Base-by-base conservation (phyloP, 2,888 invertebrate genomes). In the Perithous albicinctus region DNA sequence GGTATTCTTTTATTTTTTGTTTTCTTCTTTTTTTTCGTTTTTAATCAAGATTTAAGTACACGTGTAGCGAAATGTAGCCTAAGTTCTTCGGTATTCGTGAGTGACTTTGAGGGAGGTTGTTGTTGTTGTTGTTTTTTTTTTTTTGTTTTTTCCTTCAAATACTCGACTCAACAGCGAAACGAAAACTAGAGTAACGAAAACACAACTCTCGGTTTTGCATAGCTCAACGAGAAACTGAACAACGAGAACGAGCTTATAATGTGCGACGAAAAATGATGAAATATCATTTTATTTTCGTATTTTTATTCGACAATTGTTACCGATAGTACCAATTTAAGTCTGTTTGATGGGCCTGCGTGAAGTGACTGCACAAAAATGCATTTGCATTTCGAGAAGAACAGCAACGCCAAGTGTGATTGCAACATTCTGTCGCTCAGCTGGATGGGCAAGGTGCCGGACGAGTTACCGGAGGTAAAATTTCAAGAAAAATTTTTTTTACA, bases 371-470 rank as follows among this genome's bases (percentile, higher is more conserved):
- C 85, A 83, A 89, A 85, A 86, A 99, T 99, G 99, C 98, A 98
- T 96, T 95, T 99, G 91, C 98, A 98, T 94, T 98, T 98, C 93
- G 99, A 99, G 93, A 96, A 97, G 91, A 98, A 97, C 93, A 95
- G 96, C 88, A 98, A 97, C 93, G 97, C 98, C 88, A 97, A 97
- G 94, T 98, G 98, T 94, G 99, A 99, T 94, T 98, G 98, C 94
- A 96, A 97, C 89, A 97, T 99, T 92, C 94, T 98, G 90, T 97
- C 98, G 88, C 95, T 99, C 92, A 98, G 98, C 90, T 99, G 99
- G 99, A 99, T 99, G 99, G 98, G 98, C 86, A 98, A 98, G 94
- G 98, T 98, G 89, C 98, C 98, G 86, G 98, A 99, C 93, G 97
- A 98, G 92, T 94, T 98, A 89, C 98, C 98, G 48, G 98, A 98